Evolutionary conservation across 2,113 vertebrate genomes (phyloP), one percentile per base, ranked within the genome.

Genomic region (Phrynosoma blainvillii): DNA sequence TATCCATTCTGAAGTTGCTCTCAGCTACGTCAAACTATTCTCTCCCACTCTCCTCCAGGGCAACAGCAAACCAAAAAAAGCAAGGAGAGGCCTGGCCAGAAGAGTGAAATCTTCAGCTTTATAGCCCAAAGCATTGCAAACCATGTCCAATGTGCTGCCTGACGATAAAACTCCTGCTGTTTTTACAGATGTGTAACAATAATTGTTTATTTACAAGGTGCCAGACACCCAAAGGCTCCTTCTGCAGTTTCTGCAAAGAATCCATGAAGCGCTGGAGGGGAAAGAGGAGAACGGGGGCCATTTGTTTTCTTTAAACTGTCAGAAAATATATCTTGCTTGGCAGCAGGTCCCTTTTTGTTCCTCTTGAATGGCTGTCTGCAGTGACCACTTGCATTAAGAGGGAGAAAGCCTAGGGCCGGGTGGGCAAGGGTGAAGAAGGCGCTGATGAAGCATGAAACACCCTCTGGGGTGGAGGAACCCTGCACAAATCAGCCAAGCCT

Each of bases 1-100:
- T 2, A 0, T 82, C 88, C 92, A 80, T 92, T 23, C 90, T 83
- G 65, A 1, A 0, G 93, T 87, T 92, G 86, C 81, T 80, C 92
- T 91, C 93, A 93, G 93, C 93, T 90, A 52, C 0, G 6, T 62
- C 13, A 83, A 13, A 82, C 36, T 12, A 80, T 54, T 62, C 59
- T 62, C 16, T 62, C 59, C 59, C 59, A 62, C 14, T 91, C 74
- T 87, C 92, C 91, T 87, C 54, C 0, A 23, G 32, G 85, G 92
- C 70, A 0, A 36, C 84, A 78, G 79, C 0, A 0, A 5, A 18
- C 65, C 2, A 0, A 30, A 7, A 40, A 84, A 65, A 36, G 36
- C 25, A 0, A 68, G 79, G 82, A 78, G 86, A 85, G 77, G 1
- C 66, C 75, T 81, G 84, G 10, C 86, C 71, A 5, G 1, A 73